A percentile compares a stretch with the other conserved stretches of the same genome.
These are phyloP conservation scores for Geopemphigus sp. DNA, from an alignment of 1,140 invertebrate genomes.

Conservation along the genomic window DNA sequence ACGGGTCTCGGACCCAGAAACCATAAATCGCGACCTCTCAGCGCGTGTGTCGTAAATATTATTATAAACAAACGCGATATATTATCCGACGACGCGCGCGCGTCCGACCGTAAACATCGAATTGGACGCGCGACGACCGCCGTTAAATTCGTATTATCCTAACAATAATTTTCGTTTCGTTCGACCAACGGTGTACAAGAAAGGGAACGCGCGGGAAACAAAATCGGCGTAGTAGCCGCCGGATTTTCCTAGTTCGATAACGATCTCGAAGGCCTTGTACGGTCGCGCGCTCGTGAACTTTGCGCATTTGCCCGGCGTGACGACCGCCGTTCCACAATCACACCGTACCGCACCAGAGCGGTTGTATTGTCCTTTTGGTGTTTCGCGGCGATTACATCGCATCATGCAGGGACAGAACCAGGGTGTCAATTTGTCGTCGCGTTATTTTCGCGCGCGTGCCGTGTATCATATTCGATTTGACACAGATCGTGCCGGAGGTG, in stretches of 20 bases:
- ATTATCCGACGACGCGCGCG: not conserved
- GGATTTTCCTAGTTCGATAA: constrained; percentile 19
- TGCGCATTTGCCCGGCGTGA: not conserved
- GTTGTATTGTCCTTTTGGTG: too few species aligned
- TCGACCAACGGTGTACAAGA: not conserved
- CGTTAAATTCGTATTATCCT: not conserved
- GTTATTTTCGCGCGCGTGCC: too few species aligned
- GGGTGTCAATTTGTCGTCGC: too few species aligned
- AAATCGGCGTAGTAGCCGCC: not conserved
- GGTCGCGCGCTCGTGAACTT: constrained; percentile 4
- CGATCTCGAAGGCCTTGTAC: constrained; percentile 9
- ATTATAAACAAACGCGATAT: not conserved
- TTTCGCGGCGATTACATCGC: not conserved
- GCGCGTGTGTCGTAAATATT: too few species aligned
- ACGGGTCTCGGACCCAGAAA: not conserved
- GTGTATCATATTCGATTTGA: too few species aligned
- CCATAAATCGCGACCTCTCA: not conserved
- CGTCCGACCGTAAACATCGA: not conserved
- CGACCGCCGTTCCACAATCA: not conserved
- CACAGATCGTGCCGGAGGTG: not conserved
- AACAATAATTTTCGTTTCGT: not conserved
- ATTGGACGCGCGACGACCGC: not conserved
- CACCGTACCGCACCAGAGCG: too few species aligned
- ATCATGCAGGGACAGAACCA: not conserved
- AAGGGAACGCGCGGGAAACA: not conserved